Evolutionary conservation across 1,140 invertebrate species (phyloP).

Genomic region (Drosophila ananassae): DNA sequence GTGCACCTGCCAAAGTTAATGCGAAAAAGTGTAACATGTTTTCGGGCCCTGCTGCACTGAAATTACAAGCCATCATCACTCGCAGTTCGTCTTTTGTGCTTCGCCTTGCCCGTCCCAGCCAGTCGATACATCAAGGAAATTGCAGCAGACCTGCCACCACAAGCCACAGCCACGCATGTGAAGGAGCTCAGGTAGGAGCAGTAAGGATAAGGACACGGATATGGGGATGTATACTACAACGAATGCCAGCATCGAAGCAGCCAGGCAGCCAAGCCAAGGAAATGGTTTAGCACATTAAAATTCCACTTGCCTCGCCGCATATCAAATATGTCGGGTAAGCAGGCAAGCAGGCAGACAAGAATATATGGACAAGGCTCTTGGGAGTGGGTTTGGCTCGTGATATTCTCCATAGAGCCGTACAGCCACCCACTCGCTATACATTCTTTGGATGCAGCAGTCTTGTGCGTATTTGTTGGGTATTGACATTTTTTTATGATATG

Average conservation of each 20-base stretch:
- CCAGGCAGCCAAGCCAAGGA: slow-evolving; percentile 45
- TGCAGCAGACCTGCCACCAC: slow-evolving; percentile 51
- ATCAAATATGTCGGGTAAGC: slow-evolving; percentile 71
- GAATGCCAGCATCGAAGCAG: slow-evolving; percentile 29
- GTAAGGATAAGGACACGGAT: slow-evolving; percentile 21
- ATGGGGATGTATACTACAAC: slow-evolving; percentile 15
- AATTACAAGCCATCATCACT: slow-evolving; percentile 46
- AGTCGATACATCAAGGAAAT: slow-evolving; percentile 39
- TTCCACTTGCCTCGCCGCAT: slow-evolving; percentile 80
- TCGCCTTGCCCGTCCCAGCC: not conserved
- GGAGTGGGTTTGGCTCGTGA: slow-evolving; percentile 61
- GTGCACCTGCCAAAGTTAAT: slow-evolving; percentile 30
- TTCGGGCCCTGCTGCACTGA: slow-evolving; percentile 15
- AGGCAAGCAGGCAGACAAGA: slow-evolving; percentile 1
- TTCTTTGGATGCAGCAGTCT: slow-evolving; percentile 36
- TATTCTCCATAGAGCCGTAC: slow-evolving; percentile 14
- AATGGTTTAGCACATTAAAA: slow-evolving; percentile 82
- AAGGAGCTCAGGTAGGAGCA: slow-evolving; percentile 16
- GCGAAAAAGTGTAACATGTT: slow-evolving; percentile 24
- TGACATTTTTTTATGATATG: slow-evolving; percentile 79
- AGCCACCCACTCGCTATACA: slow-evolving; percentile 13
- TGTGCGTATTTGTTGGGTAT: slow-evolving; percentile 69
- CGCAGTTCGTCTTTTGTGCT: not conserved
- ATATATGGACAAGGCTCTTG: slow-evolving; percentile 27
- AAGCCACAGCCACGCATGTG: slow-evolving; percentile 27